phyloP scores from a whole-genome alignment of 2,888 invertebrate species.

The Glyphotaelius pellucidus region DNA sequence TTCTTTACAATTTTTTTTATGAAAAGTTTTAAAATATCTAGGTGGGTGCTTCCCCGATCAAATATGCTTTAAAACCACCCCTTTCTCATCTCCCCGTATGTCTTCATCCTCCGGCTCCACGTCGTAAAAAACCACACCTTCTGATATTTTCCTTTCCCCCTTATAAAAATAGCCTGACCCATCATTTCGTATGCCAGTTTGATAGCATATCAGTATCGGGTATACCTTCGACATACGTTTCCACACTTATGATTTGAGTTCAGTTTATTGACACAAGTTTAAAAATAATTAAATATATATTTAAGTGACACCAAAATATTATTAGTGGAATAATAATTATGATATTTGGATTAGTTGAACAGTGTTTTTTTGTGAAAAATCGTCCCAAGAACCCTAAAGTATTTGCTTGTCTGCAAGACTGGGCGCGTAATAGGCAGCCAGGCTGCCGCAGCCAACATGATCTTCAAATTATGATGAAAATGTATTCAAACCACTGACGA shows the following conservation, averaged over 20 bases:
- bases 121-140: conserved; percentile 55
- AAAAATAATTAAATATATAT: neutral
- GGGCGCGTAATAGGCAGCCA: no score
- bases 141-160: conserved; percentile 35
- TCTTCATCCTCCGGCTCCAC: conserved; percentile 19
- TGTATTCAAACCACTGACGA: no score
- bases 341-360: no score
- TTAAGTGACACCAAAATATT: neutral
- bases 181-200: conserved; percentile 53
- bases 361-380: no score
- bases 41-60: neutral
- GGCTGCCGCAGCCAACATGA: no score
- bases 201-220: conserved; percentile 51
- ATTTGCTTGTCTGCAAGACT: no score
- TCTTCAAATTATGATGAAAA: no score
- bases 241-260: conserved; percentile 8
- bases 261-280: conserved; percentile 7
- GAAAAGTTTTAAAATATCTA: neutral
- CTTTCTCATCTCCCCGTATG: conserved; percentile 8
- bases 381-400: no score
- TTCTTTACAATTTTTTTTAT: neutral
- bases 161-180: conserved; percentile 52
- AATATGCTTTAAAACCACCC: neutral
- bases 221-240: conserved; percentile 51
- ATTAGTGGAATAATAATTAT: no score